Evolutionary conservation across 2,113 vertebrate genomes (phyloP), one percentile per base, ranked within the genome.

Genomic region (Microcebus lehilahytsara): DNA sequence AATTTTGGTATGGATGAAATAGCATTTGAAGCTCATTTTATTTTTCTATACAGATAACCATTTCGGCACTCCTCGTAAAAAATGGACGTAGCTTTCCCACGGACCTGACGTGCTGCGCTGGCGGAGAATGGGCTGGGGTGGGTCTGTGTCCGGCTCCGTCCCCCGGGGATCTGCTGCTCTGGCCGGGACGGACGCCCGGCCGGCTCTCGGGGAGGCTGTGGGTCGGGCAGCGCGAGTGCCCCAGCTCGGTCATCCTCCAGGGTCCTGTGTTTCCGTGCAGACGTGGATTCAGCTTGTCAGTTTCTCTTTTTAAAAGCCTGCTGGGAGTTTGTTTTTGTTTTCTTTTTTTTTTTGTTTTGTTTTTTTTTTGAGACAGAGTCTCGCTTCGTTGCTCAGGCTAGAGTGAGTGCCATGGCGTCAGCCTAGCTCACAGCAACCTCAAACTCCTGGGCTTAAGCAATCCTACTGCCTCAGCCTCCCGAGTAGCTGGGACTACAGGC

Each of bases 111-210:
- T 6, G 27, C 37, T 16, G 19, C 5, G 19, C 27, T n/a, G 80
- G 66, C 4, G 22, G 49, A 32, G 3, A 6, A 3, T 20, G 22
- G 19, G 16, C 1, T 1, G 16, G 49, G 78, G 14, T 0, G 27
- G 19, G 30, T 9, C 93, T 87, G 9, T 74, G 32, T 64, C 64
- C 69, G 34, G 62, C 62, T n/a, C 40, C 30, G 1, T 2, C 51
- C 51, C 51, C 51, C 51, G 51, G 13, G 51, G 13, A 14, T 14
- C 51, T 53, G 51, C 8, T 60, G 58, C 58, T 60, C 58, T 9
- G 58, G 13, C 51, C 51, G 51, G 51, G 3, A 53, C 51, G 0
- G 51, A 53, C 51, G 51, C 22, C 9, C 22, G 23, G 23, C 23
- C 7, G 9, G 23, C 58, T 60, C 23, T 60, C 22, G 25, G 58